Base-by-base conservation (phyloP, 2,797 vertebrate genomes). In the Oreortyx pictus region DNA sequence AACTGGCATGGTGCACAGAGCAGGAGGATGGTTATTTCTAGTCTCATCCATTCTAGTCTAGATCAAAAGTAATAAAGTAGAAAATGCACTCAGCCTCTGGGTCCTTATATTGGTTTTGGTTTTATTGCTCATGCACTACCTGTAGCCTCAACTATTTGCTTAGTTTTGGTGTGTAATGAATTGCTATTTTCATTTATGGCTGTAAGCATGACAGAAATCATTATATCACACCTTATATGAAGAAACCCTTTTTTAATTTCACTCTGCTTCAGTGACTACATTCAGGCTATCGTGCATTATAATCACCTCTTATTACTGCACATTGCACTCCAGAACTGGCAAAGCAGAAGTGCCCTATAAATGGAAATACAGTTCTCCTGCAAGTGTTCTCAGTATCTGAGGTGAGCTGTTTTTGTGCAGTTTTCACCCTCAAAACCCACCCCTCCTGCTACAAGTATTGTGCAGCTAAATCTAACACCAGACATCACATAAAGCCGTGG, bases 1-100 rank as follows among this genome's bases (percentile, higher is more conserved):
- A 95, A 94, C 81, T 94, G 91, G 72, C 83, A 96, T 59, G 46
- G 59, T 93, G 61, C 62, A 95, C 88, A 82, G 90, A 92, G 88
- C 78, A 90, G 86, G 94, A 87, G 88, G 68, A 82, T 82, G 31
- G 72, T 88, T 92, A 90, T 93, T 95, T 91, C 93, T 84, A 77
- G 82, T 50, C 84, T 72, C 46, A 66, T 81, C 79, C 78, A 66
- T 83, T 94, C 82, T 78, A 37, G 66, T 86, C 78, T 66, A 62
- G 72, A 90, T 83, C 56, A 90, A 92, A 94, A 86, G 68, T 87
- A 86, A 94, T 93, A 82, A 94, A 90, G 61, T 59, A 84, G 78
- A 73, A 89, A 92, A 94, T 62, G 33, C 54, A 78, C 76, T 89
- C 86, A 90, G 77, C 61, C 83, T 85, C 82, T 37, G 31, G 35